Base-by-base conservation (phyloP, 2,113 vertebrate species). In the Etia nguti region DNA sequence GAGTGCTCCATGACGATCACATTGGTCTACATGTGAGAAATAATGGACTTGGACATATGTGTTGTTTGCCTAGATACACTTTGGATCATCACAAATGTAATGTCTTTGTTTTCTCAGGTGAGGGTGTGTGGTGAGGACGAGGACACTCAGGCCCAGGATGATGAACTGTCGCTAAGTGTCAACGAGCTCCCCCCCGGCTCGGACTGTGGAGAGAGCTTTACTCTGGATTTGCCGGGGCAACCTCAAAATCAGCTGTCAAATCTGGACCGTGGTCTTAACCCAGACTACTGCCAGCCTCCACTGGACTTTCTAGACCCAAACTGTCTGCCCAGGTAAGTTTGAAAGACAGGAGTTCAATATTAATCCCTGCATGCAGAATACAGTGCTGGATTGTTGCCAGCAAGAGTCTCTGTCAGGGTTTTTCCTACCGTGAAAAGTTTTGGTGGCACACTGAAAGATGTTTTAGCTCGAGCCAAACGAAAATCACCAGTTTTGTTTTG, bases 201-300 rank as follows among this genome's bases (percentile, higher is more conserved):
- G 10, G 98, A 99, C 92, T 97, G 98, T 86, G 98, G 98, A 0
- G 98, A 98, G 85, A 98, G 97, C 95, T 97, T 98, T 86, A 98
- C 97, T 81, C 94, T 98, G 91, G 98, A 99, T 86, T 96, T 97
- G 95, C 97, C 97, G 1, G 93, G 91, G 5, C 94, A 94, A 38
- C 83, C 91, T 16, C 92, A 85, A 77, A 93, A 92, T 68, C 91
- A 84, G 57, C 56, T 73, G 5, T n/a, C 54, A 18, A 60, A 41
- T 84, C 77, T 86, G 59, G 87, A 91, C 54, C 88, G 79, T 46
- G 18, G 89, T 8, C 87, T 92, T 55, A 92, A 89, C 81, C 81
- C 87, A 5, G 88, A 92, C 88, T 94, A 93, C 86, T 95, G 91
- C 84, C 94, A 95, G 70, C 95, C 95, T 6, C 95, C 93, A 2